These are phyloP conservation scores for Nothoprocta perdicaria DNA, from an alignment of 2,113 vertebrate genomes.

Conservation along the genomic window DNA sequence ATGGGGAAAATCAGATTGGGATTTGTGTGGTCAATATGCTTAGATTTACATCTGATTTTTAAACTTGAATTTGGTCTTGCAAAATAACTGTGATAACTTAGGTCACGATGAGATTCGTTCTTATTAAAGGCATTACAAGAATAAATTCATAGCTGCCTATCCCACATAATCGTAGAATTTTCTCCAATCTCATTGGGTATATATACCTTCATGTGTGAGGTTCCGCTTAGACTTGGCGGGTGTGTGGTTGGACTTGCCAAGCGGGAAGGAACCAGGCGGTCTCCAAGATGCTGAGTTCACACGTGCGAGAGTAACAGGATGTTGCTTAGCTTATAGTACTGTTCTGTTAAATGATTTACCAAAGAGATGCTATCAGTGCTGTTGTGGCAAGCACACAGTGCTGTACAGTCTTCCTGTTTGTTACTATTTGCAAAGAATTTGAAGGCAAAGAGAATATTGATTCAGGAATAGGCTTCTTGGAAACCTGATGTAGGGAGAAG, in stretches of 20 bases:
- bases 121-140: neutral
- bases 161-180: neutral
- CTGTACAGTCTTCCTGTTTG: neutral
- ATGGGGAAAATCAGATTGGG: neutral
- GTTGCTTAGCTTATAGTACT: neutral
- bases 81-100: neutral
- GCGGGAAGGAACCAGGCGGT: too few species aligned
- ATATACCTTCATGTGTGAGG: rapidly evolving
- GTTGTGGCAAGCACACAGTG: neutral
- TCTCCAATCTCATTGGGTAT: neutral
- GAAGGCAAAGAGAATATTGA: neutral
- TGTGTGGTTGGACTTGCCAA: neutral
- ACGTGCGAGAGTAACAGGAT: neutral
- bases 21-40: neutral
- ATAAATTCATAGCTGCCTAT: neutral
- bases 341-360: neutral
- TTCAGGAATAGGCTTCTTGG: neutral
- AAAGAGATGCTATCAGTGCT: neutral
- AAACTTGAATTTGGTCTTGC: neutral
- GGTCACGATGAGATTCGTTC: neutral
- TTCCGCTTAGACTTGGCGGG: neutral
- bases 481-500: neutral
- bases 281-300: neutral
- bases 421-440: neutral
- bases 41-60: neutral